Percentiles rank a stretch among this genome's conserved stretches.
These are phyloP conservation scores for Habropoda laboriosa DNA, from an alignment of 1,140 invertebrate genomes.

Conservation along the genomic window DNA sequence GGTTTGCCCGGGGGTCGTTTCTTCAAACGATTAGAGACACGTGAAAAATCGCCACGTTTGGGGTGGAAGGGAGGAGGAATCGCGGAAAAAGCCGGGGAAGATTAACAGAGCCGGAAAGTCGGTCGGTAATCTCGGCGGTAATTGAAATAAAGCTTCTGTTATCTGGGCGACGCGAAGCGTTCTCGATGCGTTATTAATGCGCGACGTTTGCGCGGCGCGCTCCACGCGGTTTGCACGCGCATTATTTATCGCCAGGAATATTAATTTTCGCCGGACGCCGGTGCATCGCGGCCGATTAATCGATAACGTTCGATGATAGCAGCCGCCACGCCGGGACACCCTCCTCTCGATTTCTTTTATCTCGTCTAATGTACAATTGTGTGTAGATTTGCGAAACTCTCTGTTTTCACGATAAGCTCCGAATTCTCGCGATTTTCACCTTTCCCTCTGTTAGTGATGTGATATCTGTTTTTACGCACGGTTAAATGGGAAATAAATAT, in stretches of 20 bases:
- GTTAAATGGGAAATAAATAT: too few species aligned
- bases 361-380: too few species aligned
- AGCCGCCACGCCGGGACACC: not conserved
- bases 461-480: too few species aligned
- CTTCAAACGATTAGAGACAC: not conserved
- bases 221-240: constrained; percentile 17
- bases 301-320: constrained; percentile 35
- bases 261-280: constrained; percentile 32
- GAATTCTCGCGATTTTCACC: not conserved
- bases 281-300: constrained; percentile 28
- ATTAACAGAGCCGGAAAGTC: constrained; percentile 27
- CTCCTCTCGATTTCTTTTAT: not conserved
- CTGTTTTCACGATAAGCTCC: too few species aligned
- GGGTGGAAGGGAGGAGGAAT: not conserved
- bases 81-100: constrained; percentile 6
- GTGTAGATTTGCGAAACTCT: too few species aligned
- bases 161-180: constrained; percentile 34
- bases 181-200: constrained; percentile 45
- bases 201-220: constrained; percentile 25
- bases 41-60: not conserved
- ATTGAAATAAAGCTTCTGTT: constrained; percentile 48
- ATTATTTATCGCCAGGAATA: constrained; percentile 44
- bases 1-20: not conserved
- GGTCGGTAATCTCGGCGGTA: constrained; percentile 33
- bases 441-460: too few species aligned